A percentile compares a stretch with the other conserved stretches of the same genome.
phyloP scores from a whole-genome alignment of 2,888 invertebrate species.

The Ryuthela nishihirai region DNA sequence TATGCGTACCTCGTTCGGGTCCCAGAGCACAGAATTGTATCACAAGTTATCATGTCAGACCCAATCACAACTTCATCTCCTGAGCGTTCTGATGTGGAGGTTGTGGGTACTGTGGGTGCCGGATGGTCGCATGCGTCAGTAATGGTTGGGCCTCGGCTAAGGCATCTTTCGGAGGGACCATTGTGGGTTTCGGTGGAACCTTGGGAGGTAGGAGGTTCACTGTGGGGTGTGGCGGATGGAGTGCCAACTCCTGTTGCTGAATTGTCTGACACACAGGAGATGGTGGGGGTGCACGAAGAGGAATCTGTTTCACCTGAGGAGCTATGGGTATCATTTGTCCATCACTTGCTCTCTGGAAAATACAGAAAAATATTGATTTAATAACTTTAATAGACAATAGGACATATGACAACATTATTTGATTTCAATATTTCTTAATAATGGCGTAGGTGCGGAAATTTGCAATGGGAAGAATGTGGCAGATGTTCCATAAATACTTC shows the following conservation, averaged over 20 bases:
- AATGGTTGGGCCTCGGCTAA: conserved; percentile 24
- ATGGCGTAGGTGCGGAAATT: too few relatives aligned
- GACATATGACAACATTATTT: too few relatives aligned
- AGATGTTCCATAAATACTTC: too few relatives aligned
- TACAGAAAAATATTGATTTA: neutral
- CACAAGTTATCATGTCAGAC: too few relatives aligned
- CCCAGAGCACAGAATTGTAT: too few relatives aligned
- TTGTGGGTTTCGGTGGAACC: conserved; percentile 10
- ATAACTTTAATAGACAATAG: neutral
- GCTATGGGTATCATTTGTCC: conserved; percentile 1
- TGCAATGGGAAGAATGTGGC: too few relatives aligned
- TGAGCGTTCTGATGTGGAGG: too few relatives aligned
- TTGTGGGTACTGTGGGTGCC: too few relatives aligned
- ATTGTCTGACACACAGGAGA: conserved; percentile 23
- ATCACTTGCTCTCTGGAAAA: conserved; percentile 11
- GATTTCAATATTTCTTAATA: too few relatives aligned
- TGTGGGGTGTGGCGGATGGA: conserved; percentile 12
- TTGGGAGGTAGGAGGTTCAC: neutral
- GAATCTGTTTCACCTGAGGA: conserved; percentile 3
- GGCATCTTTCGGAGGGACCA: conserved; percentile 14
- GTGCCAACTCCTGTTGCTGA: conserved; percentile 7
- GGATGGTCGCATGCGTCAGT: neutral
- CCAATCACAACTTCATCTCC: conserved; percentile 27
- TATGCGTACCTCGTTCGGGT: too few relatives aligned
- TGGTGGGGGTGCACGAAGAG: conserved; percentile 22